Percentiles rank a stretch among this genome's conserved stretches.
phyloP scores from a whole-genome alignment of 2,888 invertebrate species.

The Lamproptera curius region DNA sequence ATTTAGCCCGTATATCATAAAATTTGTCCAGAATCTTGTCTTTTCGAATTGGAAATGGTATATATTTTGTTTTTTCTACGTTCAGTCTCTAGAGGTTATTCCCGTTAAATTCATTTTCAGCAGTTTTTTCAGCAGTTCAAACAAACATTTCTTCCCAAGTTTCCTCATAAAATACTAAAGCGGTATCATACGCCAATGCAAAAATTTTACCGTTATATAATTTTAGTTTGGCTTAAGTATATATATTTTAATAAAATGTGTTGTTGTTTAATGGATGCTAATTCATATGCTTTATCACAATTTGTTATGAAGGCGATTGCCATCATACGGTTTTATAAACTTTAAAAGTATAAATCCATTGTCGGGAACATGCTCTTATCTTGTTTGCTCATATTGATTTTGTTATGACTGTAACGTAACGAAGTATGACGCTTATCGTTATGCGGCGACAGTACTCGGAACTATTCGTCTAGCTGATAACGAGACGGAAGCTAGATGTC shows the following conservation, averaged over 20 bases:
- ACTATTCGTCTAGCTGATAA: too few species aligned
- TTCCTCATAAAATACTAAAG: too few species aligned
- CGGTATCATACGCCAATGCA: too few species aligned
- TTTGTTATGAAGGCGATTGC: background rate
- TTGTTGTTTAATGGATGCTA: background rate
- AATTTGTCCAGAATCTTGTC: too few species aligned
- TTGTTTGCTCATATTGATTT: background rate
- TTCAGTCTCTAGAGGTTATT: conserved; percentile 23
- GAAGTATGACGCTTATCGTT: background rate
- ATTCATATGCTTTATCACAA: background rate
- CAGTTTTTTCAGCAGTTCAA: conserved; percentile 22
- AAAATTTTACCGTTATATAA: too few species aligned
- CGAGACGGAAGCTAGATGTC: too few species aligned
- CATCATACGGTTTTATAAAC: background rate
- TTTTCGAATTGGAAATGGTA: too few species aligned
- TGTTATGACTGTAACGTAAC: background rate
- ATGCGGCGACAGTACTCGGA: background rate
- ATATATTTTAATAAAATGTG: conserved; percentile 3
- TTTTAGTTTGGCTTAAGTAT: background rate
- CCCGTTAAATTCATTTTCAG: conserved; percentile 22
- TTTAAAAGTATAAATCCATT: background rate
- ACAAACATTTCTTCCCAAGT: conserved; percentile 13
- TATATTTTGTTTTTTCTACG: too few species aligned
- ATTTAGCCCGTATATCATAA: too few species aligned
- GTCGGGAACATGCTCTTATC: background rate